These are phyloP conservation scores for Acrobeloides nanus DNA, from an alignment of 2,888 invertebrate genomes.

Conservation along the genomic window DNA sequence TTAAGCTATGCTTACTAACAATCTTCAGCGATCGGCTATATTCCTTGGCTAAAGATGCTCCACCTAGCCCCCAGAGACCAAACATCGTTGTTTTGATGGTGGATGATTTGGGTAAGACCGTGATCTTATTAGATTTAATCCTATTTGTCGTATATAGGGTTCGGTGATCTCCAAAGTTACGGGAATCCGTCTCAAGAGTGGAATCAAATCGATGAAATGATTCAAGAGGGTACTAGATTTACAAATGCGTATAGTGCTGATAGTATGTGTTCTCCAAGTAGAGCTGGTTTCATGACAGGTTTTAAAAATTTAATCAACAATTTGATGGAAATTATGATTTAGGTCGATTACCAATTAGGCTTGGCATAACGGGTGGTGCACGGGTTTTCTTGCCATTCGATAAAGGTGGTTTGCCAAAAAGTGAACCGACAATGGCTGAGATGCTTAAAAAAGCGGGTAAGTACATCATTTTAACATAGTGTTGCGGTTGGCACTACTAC, in stretches of 20 bases:
- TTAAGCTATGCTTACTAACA: too few species aligned
- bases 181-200: conserved; percentile 55
- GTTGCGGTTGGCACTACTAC: background rate
- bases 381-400: conserved; percentile 49
- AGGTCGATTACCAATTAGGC: conserved; percentile 51
- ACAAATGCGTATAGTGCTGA: conserved; percentile 59
- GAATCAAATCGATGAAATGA: conserved; percentile 53
- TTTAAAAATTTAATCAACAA: too few species aligned
- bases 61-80: too few species aligned
- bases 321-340: conserved; percentile 5
- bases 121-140: too few species aligned
- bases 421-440: conserved; percentile 58
- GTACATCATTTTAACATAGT: conserved; percentile 6
- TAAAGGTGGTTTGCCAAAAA: conserved; percentile 55
- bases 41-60: too few species aligned
- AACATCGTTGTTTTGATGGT: conserved; percentile 59
- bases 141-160: conserved; percentile 25
- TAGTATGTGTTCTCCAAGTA: conserved; percentile 58
- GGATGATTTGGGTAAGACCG: conserved; percentile 55
- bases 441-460: conserved; percentile 53
- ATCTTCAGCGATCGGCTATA: too few species aligned
- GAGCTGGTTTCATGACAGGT: conserved; percentile 60
- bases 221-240: conserved; percentile 56
- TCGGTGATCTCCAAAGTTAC: conserved; percentile 48
- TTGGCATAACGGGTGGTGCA: conserved; percentile 51